Base-by-base conservation (phyloP, 2,797 vertebrate species). In the Centroberyx gerrardi region DNA sequence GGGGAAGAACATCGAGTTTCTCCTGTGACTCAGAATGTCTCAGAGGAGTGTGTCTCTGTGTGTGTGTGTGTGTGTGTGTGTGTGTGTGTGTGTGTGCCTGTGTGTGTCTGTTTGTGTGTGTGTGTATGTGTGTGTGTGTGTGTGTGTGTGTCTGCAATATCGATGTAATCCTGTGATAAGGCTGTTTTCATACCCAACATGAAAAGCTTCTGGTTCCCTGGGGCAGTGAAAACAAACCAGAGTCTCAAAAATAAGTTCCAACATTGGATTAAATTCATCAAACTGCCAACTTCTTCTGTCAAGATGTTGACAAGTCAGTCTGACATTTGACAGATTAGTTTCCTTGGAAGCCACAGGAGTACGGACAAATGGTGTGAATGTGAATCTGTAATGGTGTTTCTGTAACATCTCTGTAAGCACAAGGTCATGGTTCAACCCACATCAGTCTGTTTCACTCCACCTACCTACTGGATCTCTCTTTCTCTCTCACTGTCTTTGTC, bases 121-220 rank as follows among this genome's bases (percentile, higher is more conserved):
- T 2, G 62, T 4, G 7, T 13, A 28, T 7, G 62, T 4, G 8
- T 14, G 46, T 4, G 31, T 28, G 15, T 3, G 31, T 40, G 42
- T 56, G 59, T 52, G 49, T 53, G 29, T 54, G 3, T 65, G 14
- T 1, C 22, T 29, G 13, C 54, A 72, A 52, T 33, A 44, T 55
- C 53, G 54, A 62, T 56, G 40, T 52, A 58, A 7, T 42, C 17
- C 49, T 76, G 61, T 74, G 53, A 71, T 74, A 17, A 62, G 38
- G 8, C n/a, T 61, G 15, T 31, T 73, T 69, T 66, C 40, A 78
- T 40, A 31, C 27, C 42, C 13, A 33, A 62, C 68, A 78, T 72
- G 60, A 83, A 82, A 78, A 61, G 10, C 54, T 60, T 8, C 15
- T 44, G 49, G 3, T 59, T 75, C 74, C 53, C 46, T 46, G 27